Base-by-base conservation (phyloP, 1,140 invertebrate species). In the Atta cephalotes region DNA sequence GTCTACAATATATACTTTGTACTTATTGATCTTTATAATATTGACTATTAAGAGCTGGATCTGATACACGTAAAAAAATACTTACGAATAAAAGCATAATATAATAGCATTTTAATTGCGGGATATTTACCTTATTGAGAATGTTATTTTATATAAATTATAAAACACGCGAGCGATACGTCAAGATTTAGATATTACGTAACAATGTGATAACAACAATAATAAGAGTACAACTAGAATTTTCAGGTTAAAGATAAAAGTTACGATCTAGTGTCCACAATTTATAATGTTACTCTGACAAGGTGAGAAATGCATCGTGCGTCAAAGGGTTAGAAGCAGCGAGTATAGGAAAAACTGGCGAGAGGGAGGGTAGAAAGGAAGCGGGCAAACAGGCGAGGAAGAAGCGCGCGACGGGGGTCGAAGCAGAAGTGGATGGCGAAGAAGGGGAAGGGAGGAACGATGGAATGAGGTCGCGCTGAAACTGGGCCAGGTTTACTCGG, bases 401-500 rank as follows among this genome's bases (percentile, higher is more conserved):
- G 63, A 70, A 68, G 65, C 51, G 68, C 79, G 66, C 66, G 65
- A 76, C 53, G 53, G 70, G 49, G 68, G 80, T 74, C 68, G 56
- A 60, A 74, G 68, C 56, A 72, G 80, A 76, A 87, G 74, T 76
- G 72, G 86, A 66, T 76, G 81, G 66, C 63, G 80, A 74, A 74
- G 71, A 65, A 66, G 84, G 68, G 79, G 60, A 85, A 80, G 86
- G 74, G 81, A 89, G 76, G 71, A 84, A 76, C 77, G 84, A 65
- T 74, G 87, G 93, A 93, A 94, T 92, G 92, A 92, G 93, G 93
- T 94, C 93, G 91, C 70, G 88, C 82, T 89, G 77, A 93, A 95
- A 94, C 91, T 93, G 88, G 94, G 94, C 92, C 94, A 95, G 93
- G 94, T 95, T 95, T 95, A 95, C 94, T 94, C 93, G 94, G 94